Percentiles rank a stretch among this genome's conserved stretches.
These are phyloP conservation scores for Corbicula japonica DNA, from an alignment of 2,888 invertebrate species.

Conservation along the genomic window DNA sequence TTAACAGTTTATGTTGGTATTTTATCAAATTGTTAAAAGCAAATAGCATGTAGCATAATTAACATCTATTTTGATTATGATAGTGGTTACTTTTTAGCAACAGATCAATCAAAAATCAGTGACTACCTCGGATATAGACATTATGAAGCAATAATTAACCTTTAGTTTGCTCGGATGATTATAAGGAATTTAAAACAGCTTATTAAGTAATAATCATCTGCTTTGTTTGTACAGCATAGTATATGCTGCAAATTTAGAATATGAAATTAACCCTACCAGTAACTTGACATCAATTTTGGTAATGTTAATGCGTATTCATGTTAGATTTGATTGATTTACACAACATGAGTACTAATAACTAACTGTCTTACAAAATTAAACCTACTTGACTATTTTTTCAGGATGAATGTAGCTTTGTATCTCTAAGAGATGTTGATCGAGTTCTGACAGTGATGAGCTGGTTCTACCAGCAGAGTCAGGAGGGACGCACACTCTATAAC, in stretches of 20 bases:
- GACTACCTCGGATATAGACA: too few species aligned
- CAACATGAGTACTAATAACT: conserved; percentile 58
- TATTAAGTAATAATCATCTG: too few species aligned
- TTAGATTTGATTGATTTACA: conserved; percentile 6
- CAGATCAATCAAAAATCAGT: too few species aligned
- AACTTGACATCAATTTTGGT: not conserved
- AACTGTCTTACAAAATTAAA: not conserved
- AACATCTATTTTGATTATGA: too few species aligned
- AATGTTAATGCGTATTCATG: not conserved
- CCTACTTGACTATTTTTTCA: conserved; percentile 32
- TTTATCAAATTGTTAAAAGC: too few species aligned
- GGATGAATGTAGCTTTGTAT: conserved; percentile 82
- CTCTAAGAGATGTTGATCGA: conserved; percentile 80
- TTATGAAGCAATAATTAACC: too few species aligned
- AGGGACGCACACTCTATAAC: conserved; percentile 43
- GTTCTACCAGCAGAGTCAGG: conserved; percentile 68
- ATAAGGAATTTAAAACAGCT: too few species aligned
- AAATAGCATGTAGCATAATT: too few species aligned
- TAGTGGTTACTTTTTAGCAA: too few species aligned
- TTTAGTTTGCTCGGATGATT: too few species aligned
- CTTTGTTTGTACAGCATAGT: not conserved
- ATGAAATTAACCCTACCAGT: not conserved
- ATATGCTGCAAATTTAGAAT: not conserved
- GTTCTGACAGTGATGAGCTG: conserved; percentile 77
- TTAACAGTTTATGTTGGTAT: too few species aligned